Conservation (phyloP, 2,113 vertebrate species). For the Hypanus sabinus region DNA sequence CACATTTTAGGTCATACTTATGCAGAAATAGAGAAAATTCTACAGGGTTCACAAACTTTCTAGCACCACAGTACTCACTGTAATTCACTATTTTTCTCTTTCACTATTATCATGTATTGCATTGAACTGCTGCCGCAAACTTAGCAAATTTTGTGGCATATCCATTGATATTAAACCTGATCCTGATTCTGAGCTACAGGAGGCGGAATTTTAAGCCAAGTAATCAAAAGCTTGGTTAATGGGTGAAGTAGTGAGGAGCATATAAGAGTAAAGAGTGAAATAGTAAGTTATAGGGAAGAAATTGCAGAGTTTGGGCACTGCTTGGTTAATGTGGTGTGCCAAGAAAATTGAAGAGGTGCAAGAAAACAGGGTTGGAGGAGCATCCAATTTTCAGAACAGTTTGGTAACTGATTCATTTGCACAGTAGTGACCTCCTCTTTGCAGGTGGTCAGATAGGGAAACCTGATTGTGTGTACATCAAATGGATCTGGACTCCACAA, state of each 20-base stretch:
- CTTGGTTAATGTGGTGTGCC: neutral
- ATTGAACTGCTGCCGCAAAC: no score
- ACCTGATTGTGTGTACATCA: neutral
- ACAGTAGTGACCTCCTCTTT: neutral
- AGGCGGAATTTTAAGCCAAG: neutral
- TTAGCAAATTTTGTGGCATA: no score
- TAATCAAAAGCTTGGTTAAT: neutral
- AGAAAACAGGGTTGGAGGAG: neutral
- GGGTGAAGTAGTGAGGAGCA: neutral
- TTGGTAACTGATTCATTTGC: neutral
- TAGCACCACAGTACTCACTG: no score
- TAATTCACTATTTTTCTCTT: no score
- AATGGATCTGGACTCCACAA: neutral
- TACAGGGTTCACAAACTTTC: no score
- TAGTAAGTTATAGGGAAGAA: no score
- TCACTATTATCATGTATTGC: no score
- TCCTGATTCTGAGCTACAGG: neutral
- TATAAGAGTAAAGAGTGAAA: neutral
- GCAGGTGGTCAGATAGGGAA: neutral
- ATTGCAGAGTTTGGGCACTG: neutral
- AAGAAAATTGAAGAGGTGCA: neutral
- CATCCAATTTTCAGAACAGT: no score
- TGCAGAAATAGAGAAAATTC: no score
- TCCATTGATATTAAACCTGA: no score
- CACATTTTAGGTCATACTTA: no score